These are phyloP conservation scores for Arrhamphus sclerolepis DNA, from an alignment of 2,797 vertebrate genomes.

Conservation along the genomic window DNA sequence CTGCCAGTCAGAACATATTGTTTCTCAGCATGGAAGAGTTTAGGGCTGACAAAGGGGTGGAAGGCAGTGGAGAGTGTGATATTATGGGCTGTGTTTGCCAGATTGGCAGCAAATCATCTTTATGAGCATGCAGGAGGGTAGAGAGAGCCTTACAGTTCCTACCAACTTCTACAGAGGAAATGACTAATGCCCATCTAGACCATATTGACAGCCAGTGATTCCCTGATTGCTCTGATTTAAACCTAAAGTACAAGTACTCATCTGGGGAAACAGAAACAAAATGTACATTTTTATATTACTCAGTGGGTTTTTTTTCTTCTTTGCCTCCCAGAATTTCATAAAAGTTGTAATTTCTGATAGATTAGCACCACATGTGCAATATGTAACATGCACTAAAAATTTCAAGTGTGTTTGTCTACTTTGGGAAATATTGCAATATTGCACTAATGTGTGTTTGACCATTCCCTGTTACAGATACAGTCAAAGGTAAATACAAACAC, in stretches of 20 bases:
- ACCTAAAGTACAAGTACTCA: constrained; percentile 8
- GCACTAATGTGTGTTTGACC: background rate
- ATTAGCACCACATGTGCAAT: background rate
- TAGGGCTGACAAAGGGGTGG: constrained; percentile 59
- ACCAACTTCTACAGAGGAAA: constrained; percentile 39
- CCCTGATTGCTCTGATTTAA: constrained; percentile 40
- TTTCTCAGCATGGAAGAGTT: constrained; percentile 66
- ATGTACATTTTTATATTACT: constrained; percentile 9
- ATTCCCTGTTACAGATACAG: constrained; percentile 7
- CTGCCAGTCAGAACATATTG: constrained; percentile 67
- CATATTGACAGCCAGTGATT: constrained; percentile 25
- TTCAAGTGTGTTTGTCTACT: too few species aligned
- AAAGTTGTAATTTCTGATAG: constrained; percentile 9
- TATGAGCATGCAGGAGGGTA: constrained; percentile 55
- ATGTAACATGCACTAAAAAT: too few species aligned
- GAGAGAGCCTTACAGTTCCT: constrained; percentile 37
- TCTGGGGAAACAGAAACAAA: constrained; percentile 9
- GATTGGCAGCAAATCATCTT: constrained; percentile 75
- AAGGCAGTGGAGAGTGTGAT: constrained; percentile 61
- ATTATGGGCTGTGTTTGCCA: constrained; percentile 67
- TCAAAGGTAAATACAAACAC: constrained; percentile 20
- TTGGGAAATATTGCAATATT: too few species aligned
- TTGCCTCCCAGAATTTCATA: background rate
- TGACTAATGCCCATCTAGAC: constrained; percentile 26
- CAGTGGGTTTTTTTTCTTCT: background rate